Evolutionary conservation across 23 tunicate genomes (phyloP), one percentile per base, ranked within the genome.

Genomic region (Trididemnum miniatum): DNA sequence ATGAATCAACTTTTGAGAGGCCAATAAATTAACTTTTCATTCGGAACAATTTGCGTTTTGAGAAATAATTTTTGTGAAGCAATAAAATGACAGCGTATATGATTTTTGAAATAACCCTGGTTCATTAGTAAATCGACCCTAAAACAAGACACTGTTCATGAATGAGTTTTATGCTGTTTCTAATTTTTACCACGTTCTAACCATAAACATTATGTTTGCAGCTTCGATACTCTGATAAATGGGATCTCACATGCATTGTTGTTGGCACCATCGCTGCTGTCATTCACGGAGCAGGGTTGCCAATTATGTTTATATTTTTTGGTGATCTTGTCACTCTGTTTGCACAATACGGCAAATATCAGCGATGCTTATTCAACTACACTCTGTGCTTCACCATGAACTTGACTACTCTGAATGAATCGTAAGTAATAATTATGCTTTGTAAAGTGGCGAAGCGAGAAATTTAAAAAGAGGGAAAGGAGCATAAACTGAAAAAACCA

Each of bases 261-360:
- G 37, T 71, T 28, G 86, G 86, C 5, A 44, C 72, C 2, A 24
- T 82, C 1, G 65, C 86, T 2, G 86, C 65, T 22, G 5, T 51
- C 15, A n/a, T 82, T 2, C 71, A 82, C 35, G 86, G 86, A 29
- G 86, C 80, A 25, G 65, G 79, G 1, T 65, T 82, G 3, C 86
- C 86, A 2, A 65, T 82, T 5, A 37, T 71, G 65, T 71, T 82
- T 50, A 72, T 82, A 40, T 82, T 82, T 39, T 82, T 82, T 34
- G 86, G 86, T 9, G 86, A 82, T 20, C 71, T 82, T 1, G 72
- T 81, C 5, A 71, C 64, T 3, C 7, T 24, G 2, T 82, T 82
- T 31, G 37, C 86, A 15, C 32, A 12, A 15, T 82, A 38, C 66
- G 79, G 86, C 18, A 65, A 38, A 1, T 82, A 82, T 30, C 65